These are phyloP conservation scores for Rhipidura dahli DNA, from an alignment of 2,113 vertebrate species.

Conservation along the genomic window DNA sequence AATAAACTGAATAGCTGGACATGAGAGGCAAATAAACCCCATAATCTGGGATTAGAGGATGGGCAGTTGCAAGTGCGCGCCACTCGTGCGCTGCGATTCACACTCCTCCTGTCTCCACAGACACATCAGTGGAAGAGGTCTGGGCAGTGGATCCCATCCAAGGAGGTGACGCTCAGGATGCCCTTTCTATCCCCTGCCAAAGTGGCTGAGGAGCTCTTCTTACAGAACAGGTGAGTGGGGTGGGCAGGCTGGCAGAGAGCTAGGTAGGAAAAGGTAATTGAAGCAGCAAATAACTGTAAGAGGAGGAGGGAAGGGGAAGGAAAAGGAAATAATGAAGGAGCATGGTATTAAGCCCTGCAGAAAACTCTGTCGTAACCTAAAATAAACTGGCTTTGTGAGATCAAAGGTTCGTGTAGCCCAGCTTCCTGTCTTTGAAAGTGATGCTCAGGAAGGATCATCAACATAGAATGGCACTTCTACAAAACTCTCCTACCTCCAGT, in stretches of 20 bases:
- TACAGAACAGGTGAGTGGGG: constrained; percentile 62
- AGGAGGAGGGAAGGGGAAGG: background rate
- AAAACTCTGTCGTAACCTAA: background rate
- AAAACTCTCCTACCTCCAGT: background rate
- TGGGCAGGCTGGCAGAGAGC: background rate
- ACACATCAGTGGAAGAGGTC: background rate
- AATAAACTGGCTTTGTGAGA: background rate
- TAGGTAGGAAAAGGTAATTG: background rate
- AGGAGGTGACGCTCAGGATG: background rate
- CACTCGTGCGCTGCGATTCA: background rate
- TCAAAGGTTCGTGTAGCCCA: background rate
- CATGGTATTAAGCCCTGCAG: background rate
- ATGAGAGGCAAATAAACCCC: background rate
- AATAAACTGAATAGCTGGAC: background rate
- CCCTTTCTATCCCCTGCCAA: constrained; percentile 29
- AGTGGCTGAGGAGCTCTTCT: constrained; percentile 65
- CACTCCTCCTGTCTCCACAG: background rate
- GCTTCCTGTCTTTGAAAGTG: background rate
- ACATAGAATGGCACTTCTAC: background rate
- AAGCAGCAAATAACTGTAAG: background rate
- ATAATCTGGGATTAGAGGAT: background rate
- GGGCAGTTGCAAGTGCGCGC: background rate
- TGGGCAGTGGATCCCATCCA: background rate
- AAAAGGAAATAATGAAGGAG: background rate
- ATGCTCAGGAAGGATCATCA: background rate